These are phyloP conservation scores for Tilapia sparmanii DNA, from an alignment of 2,113 vertebrate species.

Conservation along the genomic window DNA sequence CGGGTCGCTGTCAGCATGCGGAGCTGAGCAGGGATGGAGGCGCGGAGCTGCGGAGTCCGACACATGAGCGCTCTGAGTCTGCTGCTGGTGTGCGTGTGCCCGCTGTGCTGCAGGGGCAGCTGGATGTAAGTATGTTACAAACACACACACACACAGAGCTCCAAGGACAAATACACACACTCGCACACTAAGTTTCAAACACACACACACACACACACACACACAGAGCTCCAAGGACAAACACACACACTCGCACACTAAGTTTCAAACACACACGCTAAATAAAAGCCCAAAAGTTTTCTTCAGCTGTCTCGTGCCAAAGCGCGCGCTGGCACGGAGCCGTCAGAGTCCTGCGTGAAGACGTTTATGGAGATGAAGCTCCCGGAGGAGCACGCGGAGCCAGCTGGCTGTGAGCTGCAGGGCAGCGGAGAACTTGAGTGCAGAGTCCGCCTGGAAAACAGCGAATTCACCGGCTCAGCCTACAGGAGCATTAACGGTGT, in stretches of 20 bases:
- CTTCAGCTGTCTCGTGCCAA: background rate
- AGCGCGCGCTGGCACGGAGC: background rate
- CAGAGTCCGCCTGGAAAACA: background rate
- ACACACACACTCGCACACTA: background rate
- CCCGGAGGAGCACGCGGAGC: background rate
- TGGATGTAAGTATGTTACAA: conserved; percentile 84
- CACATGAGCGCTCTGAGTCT: conserved; percentile 68
- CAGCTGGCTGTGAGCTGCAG: background rate
- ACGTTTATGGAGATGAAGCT: background rate
- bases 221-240: background rate
- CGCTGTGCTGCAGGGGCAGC: conserved; percentile 72
- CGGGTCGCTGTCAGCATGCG: background rate
- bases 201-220: background rate
- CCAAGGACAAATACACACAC: background rate
- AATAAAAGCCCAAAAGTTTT: background rate
- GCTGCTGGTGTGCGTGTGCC: conserved; percentile 70
- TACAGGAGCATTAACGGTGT: background rate
- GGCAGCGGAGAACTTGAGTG: background rate
- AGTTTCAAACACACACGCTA: background rate
- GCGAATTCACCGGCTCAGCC: background rate
- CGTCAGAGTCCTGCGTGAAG: background rate
- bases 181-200: background rate
- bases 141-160: background rate
- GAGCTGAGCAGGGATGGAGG: conserved; percentile 75
- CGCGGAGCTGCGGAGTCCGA: conserved; percentile 63